Evolutionary conservation across 2,113 vertebrate species (phyloP), one percentile per base, ranked within the genome.

Genomic region (Chaenogobius annularis): DNA sequence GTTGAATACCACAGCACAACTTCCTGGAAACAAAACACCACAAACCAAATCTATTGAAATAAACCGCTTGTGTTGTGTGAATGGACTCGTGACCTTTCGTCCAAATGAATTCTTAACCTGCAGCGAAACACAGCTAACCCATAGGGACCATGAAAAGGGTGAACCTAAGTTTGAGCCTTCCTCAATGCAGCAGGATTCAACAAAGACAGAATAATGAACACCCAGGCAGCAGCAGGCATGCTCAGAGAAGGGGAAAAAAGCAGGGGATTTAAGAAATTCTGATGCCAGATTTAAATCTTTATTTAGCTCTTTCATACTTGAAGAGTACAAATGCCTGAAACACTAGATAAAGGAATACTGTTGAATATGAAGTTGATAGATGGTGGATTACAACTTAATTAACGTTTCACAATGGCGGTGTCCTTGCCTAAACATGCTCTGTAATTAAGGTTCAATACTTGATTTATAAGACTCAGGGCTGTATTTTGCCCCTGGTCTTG

Each of bases 141-240:
- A 20, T 31, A 69, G 76, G 22, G 78, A 81, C 37, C 73, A 72
- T 10, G 40, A 74, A 56, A 54, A 75, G 70, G 43, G 73, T 40
- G 40, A 83, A n/a, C 55, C 79, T 61, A 71, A 74, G 65, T 63
- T 47, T 63, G 69, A 70, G 69, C 78, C 79, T 76, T 73, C 69
- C 70, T 0, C 75, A 73, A 70, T 77, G 3, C 61, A 72, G 78
- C 65, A 66, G 73, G 66, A 66, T 68, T 86, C 85, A 74, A 79
- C 67, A 73, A 64, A 88, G 81, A 68, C 66, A 80, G 75, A 86
- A 83, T 88, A 86, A 89, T 85, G 79, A 88, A 69, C 68, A 19
- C 20, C 40, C 17, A 10, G 76, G 48, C 70, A 46, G 61, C 17
- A 63, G 35, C 23, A 70, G 56, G 74, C 44, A 37, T 62, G 77